A percentile compares a stretch with the other conserved stretches of the same genome.
These are phyloP conservation scores for Leptinotarsa defecta DNA, from an alignment of 1,140 invertebrate species.

Conservation along the genomic window DNA sequence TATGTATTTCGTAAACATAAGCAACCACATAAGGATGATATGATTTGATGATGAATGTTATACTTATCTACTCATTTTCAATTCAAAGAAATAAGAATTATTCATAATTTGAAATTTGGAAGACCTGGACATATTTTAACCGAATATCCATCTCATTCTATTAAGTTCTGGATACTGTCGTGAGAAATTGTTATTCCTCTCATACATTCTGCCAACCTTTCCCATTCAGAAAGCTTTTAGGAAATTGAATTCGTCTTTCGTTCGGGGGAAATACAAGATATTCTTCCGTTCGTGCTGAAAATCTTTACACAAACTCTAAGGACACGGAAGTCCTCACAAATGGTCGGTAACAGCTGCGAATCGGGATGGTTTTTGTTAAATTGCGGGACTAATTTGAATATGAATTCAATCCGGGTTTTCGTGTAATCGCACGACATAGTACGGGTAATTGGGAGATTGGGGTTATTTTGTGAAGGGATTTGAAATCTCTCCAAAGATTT, in stretches of 20 bases:
- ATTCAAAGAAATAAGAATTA: no score
- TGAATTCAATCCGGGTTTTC: background rate
- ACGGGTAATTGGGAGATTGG: no score
- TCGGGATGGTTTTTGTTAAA: background rate
- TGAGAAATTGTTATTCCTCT: slow-evolving; percentile 12
- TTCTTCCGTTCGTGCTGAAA: background rate
- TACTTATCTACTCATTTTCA: no score
- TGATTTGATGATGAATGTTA: no score
- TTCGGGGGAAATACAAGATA: background rate
- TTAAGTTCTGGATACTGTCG: background rate
- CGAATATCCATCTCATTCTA: background rate
- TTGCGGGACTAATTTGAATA: background rate
- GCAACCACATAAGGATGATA: no score
- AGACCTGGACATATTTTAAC: background rate
- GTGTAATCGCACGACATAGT: background rate
- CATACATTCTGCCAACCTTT: background rate
- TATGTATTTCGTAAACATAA: no score
- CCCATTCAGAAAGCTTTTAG: slow-evolving; percentile 1
- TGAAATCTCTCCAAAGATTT: no score
- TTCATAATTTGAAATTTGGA: no score
- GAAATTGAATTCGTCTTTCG: slow-evolving; percentile 10
- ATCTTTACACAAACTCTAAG: background rate
- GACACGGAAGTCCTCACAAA: background rate
- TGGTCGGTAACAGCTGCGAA: background rate
- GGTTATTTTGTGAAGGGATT: no score